phyloP scores from a whole-genome alignment of 2,797 vertebrate species.

The Hemitrygon akajei region DNA sequence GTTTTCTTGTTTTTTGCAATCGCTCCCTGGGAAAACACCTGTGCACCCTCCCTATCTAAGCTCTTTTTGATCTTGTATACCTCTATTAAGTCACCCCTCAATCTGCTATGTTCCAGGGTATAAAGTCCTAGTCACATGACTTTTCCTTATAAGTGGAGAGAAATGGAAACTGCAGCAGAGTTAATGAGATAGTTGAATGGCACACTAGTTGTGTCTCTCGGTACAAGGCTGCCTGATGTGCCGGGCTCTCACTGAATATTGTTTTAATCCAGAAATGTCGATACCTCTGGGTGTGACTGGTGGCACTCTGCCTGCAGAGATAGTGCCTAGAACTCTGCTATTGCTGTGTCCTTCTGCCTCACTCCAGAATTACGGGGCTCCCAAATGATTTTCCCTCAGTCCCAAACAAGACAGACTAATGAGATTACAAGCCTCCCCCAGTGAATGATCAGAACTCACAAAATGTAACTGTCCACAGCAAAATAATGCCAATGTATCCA shows the following conservation, averaged over 20 bases:
- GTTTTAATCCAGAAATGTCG: not conserved
- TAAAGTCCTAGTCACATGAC: no score
- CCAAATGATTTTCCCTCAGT: not conserved
- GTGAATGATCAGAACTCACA: not conserved
- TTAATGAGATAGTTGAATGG: not conserved
- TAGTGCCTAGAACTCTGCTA: not conserved
- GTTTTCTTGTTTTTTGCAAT: no score
- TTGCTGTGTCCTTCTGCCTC: not conserved
- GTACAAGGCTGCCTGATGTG: no score
- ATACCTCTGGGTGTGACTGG: not conserved
- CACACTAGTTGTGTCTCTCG: no score
- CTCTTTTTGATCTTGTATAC: no score
- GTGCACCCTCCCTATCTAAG: no score
- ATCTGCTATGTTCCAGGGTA: no score
- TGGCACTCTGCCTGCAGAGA: not conserved
- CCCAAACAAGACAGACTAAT: not conserved
- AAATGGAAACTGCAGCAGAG: slow-evolving; percentile 22
- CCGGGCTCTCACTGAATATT: not conserved
- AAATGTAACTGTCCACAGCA: not conserved
- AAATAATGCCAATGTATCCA: not conserved
- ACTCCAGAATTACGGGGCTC: not conserved
- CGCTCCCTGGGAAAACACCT: no score
- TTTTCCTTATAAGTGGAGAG: no score
- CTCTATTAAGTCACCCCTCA: no score
- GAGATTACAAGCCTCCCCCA: not conserved